phyloP scores from a whole-genome alignment of 2,888 invertebrate species.

The Heteromyza rotundicornis region DNA sequence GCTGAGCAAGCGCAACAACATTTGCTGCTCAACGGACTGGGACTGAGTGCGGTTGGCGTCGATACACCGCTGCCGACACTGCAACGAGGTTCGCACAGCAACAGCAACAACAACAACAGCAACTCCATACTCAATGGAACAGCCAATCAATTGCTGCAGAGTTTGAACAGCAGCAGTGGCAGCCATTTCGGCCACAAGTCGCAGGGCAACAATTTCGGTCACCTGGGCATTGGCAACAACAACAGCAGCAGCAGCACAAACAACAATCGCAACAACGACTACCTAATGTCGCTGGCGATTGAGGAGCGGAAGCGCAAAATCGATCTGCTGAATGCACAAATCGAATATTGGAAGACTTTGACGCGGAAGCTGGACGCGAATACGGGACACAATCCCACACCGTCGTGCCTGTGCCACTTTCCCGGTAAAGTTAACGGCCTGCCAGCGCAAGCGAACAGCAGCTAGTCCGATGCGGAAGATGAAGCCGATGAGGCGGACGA shows the following conservation, averaged over 20 bases:
- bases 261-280: constrained; percentile 47
- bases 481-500: constrained; percentile 26
- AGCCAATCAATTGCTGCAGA: constrained; percentile 29
- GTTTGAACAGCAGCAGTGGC: constrained; percentile 25
- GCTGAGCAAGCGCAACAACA: constrained; percentile 50
- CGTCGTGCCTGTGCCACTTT: constrained; percentile 54
- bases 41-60: constrained; percentile 49
- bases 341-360: constrained; percentile 60
- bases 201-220: constrained; percentile 27
- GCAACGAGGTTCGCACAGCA: constrained; percentile 32
- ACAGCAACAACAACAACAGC: constrained; percentile 19
- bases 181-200: constrained; percentile 25
- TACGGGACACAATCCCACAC: constrained; percentile 49
- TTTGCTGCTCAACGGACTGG: constrained; percentile 48
- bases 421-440: constrained; percentile 52
- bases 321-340: constrained; percentile 59
- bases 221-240: constrained; percentile 35
- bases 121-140: constrained; percentile 10
- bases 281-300: constrained; percentile 54
- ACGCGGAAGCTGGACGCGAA: constrained; percentile 57
- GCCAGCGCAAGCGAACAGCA: constrained; percentile 51
- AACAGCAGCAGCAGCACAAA: constrained; percentile 19
- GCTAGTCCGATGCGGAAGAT: constrained; percentile 56
- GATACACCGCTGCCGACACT: constrained; percentile 39
- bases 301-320: constrained; percentile 61